phyloP scores from a whole-genome alignment of 2,888 invertebrate genomes.

The Conops quadrifasciatus region DNA sequence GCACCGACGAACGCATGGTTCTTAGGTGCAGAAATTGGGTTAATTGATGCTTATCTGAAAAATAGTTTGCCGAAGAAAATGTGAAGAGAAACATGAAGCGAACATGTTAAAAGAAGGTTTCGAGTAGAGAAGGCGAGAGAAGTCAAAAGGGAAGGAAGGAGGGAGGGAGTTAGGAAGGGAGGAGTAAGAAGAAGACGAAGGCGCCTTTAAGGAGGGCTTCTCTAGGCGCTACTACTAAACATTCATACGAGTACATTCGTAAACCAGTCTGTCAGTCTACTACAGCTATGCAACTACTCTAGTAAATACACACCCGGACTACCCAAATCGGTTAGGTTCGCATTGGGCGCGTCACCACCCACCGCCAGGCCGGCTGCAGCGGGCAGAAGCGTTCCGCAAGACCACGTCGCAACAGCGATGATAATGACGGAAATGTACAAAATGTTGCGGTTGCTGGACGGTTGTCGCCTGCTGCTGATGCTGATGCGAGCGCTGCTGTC shows the following conservation, averaged over 20 bases:
- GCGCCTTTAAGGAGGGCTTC: slow-evolving; percentile 5
- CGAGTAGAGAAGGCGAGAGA: not conserved
- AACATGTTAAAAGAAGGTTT: not conserved
- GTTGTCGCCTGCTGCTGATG: slow-evolving; percentile 18
- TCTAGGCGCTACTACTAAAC: slow-evolving; percentile 20
- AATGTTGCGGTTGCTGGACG: slow-evolving; percentile 14
- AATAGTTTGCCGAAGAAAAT: slow-evolving; percentile 14
- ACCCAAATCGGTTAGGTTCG: slow-evolving; percentile 49
- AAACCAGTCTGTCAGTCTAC: no score
- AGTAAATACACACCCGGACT: slow-evolving; percentile 46
- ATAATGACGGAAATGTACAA: slow-evolving; percentile 16
- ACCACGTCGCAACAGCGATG: slow-evolving; percentile 29
- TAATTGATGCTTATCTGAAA: slow-evolving; percentile 49
- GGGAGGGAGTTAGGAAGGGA: slow-evolving; percentile 27
- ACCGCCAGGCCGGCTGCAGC: slow-evolving; percentile 39
- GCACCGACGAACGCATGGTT: slow-evolving; percentile 15
- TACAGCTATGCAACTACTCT: not conserved
- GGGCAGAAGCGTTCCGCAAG: slow-evolving; percentile 8
- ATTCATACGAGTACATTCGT: slow-evolving; percentile 15
- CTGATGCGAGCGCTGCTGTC: slow-evolving; percentile 30
- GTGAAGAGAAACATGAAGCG: not conserved
- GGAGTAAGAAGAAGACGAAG: slow-evolving; percentile 31
- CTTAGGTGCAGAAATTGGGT: slow-evolving; percentile 50
- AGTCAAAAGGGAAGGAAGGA: not conserved
- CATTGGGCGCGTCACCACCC: slow-evolving; percentile 44